A percentile compares a stretch with the other conserved stretches of the same genome.
Conservation (phyloP, 1,140 invertebrate species). For the Ceratina japonica region DNA sequence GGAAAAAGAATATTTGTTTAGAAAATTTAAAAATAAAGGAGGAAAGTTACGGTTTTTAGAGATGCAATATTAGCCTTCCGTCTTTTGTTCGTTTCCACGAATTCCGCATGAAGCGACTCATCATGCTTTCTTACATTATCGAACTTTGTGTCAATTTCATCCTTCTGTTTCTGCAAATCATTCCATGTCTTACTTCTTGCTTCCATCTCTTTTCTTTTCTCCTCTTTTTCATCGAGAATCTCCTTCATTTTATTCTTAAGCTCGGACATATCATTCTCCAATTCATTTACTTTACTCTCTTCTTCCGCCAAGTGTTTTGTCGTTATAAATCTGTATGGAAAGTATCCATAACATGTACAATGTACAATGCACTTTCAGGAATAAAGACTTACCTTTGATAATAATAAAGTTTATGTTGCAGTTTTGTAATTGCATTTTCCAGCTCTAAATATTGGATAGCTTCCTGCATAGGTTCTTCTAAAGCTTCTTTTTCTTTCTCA, state of each 20-base stretch:
- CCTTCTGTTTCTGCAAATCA: constrained; percentile 71
- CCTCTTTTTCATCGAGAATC: constrained; percentile 80
- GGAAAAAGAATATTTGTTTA: not conserved
- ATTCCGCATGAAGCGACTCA: constrained; percentile 82
- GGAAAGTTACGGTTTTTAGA: constrained; percentile 67
- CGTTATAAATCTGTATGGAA: constrained; percentile 71
- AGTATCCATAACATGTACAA: constrained; percentile 12
- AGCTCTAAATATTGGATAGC: constrained; percentile 90
- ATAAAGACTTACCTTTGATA: constrained; percentile 78
- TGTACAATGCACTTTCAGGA: constrained; percentile 22
- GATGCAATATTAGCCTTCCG: constrained; percentile 82
- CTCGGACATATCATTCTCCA: constrained; percentile 81
- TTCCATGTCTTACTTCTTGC: constrained; percentile 81
- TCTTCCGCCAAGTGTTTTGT: constrained; percentile 76
- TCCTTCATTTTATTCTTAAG: constrained; percentile 80
- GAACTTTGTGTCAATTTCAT: constrained; percentile 79
- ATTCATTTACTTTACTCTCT: constrained; percentile 78
- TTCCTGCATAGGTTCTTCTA: constrained; percentile 92
- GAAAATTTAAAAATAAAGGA: constrained; percentile 3
- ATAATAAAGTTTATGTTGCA: constrained; percentile 72
- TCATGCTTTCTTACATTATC: constrained; percentile 82
- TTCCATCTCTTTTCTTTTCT: constrained; percentile 80
- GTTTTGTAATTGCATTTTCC: constrained; percentile 86
- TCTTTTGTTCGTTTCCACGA: constrained; percentile 83
- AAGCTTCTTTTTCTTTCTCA: constrained; percentile 92